A percentile compares a stretch with the other conserved stretches of the same genome.
phyloP scores from a whole-genome alignment of 2,888 invertebrate species.

The Tetranychus piercei region DNA sequence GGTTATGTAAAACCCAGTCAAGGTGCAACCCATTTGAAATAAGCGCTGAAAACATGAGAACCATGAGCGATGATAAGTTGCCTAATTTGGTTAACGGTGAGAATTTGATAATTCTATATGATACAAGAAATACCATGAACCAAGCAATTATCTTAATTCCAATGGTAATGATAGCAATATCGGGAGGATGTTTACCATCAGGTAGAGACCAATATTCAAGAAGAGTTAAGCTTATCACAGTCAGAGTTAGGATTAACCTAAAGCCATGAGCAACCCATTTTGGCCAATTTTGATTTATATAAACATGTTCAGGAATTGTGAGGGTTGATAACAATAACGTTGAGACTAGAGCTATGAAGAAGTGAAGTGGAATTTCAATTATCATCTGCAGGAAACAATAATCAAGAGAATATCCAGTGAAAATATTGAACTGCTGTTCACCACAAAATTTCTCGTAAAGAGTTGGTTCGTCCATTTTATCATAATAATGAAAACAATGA shows the following conservation, averaged over 20 bases:
- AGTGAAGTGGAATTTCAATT: not conserved
- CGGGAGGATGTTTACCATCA: not conserved
- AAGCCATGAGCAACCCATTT: not conserved
- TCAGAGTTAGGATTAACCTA: not conserved
- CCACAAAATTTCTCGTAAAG: not conserved
- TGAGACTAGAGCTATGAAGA: not conserved
- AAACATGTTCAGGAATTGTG: not conserved
- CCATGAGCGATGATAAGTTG: not conserved
- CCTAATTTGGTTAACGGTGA: not conserved
- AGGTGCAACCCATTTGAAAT: not conserved
- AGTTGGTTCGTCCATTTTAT: not conserved
- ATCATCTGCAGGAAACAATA: not conserved
- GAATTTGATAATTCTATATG: not conserved
- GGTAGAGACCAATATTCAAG: not conserved
- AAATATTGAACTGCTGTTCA: not conserved
- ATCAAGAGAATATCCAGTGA: not conserved
- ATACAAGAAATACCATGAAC: not conserved
- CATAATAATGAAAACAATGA: no score
- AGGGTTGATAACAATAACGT: not conserved
- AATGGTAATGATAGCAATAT: not conserved
- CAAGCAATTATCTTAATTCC: not conserved
- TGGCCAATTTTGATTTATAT: not conserved
- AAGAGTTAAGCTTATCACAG: not conserved
- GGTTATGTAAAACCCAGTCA: not conserved
- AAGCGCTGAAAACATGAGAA: not conserved